Conservation (phyloP, 2,888 invertebrate genomes). For the Pterostichus niger region DNA sequence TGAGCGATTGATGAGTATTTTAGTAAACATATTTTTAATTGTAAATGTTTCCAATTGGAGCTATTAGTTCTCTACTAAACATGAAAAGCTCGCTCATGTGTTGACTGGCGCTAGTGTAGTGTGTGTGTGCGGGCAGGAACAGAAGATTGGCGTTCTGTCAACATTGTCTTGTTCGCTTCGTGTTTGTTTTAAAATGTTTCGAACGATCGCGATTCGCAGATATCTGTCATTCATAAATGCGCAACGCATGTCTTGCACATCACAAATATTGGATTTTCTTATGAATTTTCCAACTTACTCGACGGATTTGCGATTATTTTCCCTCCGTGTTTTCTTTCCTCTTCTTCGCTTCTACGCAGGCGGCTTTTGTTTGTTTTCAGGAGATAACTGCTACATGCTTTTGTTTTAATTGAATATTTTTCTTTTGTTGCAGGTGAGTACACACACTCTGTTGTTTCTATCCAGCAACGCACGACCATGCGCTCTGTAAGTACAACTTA, state of each 20-base stretch:
- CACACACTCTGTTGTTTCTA: constrained; percentile 7
- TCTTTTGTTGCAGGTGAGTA: constrained; percentile 38
- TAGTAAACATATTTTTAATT: too few relatives aligned
- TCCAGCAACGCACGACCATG: background rate
- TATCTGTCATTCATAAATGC: background rate
- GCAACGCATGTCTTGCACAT: constrained; percentile 15
- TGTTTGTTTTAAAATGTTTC: background rate
- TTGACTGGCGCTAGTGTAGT: too few relatives aligned
- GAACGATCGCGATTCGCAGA: background rate
- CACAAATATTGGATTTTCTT: constrained; percentile 33
- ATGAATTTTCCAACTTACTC: constrained; percentile 19
- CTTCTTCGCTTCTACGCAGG: background rate
- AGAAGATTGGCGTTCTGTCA: too few relatives aligned
- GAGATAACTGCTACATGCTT: constrained; percentile 41
- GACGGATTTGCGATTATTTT: constrained; percentile 21
- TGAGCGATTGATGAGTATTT: too few relatives aligned
- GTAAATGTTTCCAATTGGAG: too few relatives aligned
- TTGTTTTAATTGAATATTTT: constrained; percentile 54
- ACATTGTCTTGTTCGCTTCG: too few relatives aligned
- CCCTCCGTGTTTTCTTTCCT: constrained; percentile 32
- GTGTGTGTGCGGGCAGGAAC: too few relatives aligned
- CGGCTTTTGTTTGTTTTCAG: constrained; percentile 34
- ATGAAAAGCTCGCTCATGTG: too few relatives aligned
- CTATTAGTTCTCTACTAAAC: too few relatives aligned
- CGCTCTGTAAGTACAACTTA: background rate